phyloP scores from a whole-genome alignment of 2,888 invertebrate genomes.

The Oligia strigilis region DNA sequence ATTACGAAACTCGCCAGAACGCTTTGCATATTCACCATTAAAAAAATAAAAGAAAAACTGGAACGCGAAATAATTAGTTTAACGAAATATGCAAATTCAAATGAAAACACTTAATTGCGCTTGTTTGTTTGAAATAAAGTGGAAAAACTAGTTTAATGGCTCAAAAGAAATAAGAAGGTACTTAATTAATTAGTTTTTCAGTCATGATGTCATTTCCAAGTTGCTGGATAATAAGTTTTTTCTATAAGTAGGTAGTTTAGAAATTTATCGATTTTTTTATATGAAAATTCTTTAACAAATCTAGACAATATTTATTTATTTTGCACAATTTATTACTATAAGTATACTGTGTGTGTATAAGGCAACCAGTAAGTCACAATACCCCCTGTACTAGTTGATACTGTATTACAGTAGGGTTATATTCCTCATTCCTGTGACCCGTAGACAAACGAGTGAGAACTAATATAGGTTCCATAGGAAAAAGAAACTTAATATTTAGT shows the following conservation, averaged over 20 bases:
- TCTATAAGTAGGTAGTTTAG: not conserved
- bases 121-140: slow-evolving; percentile 46
- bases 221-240: not conserved
- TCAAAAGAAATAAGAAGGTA: slow-evolving; percentile 23
- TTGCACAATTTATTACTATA: too few relatives aligned
- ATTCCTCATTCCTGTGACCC: too few relatives aligned
- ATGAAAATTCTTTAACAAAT: not conserved
- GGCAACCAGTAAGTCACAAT: too few relatives aligned
- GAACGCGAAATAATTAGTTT: slow-evolving; percentile 37
- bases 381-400: too few relatives aligned
- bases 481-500: too few relatives aligned
- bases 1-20: slow-evolving; percentile 30
- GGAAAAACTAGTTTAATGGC: slow-evolving; percentile 37
- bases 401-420: too few relatives aligned
- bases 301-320: not conserved
- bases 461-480: too few relatives aligned
- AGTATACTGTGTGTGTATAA: too few relatives aligned
- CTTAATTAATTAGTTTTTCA: slow-evolving; percentile 25
- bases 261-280: not conserved
- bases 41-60: slow-evolving; percentile 53
- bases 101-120: slow-evolving; percentile 52
- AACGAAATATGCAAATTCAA: slow-evolving; percentile 53
- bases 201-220: slow-evolving; percentile 32
- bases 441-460: too few relatives aligned
- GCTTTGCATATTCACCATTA: slow-evolving; percentile 35